Base-by-base conservation (phyloP, 2,797 vertebrate species). In the Triplophysa yarkandensis region DNA sequence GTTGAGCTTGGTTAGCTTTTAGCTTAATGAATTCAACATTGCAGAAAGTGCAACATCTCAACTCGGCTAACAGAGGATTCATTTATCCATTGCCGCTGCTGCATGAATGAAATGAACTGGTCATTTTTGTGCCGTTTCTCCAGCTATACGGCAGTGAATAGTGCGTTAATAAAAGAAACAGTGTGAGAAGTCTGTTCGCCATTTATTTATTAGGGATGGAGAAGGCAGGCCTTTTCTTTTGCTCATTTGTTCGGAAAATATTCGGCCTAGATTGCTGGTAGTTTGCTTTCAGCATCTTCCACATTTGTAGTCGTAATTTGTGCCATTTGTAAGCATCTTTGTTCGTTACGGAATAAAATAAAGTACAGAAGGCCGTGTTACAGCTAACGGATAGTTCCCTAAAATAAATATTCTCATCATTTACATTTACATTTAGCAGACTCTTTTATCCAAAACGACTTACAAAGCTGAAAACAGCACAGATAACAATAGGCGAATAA, bases 101-200 rank as follows among this genome's bases (percentile, higher is more conserved):
- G 80, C 88, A 90, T 90, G 90, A 89, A 88, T 89, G 75, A 89
- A 91, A 89, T 90, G 81, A 91, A 90, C 87, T 83, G 68, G 32
- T 67, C 17, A 28, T 60, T 77, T 54, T 43, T 7, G 34, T 55
- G 48, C 8, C 8, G 0, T 55, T 64, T 55, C 25, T 65, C 13
- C n/a, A 73, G 27, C 25, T 64, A 19, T 63, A 30, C 1, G 8
- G 34, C 25, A 10, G 25, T 19, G 34, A 70, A 14, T 14, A 17
- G 19, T 4, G 46, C 19, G 28, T 71, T 54, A 25, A 13, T 14
- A 54, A 54, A 43, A 50, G 44, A 63, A 28, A 19, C 11, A 52
- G 28, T 50, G 43, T 62, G 43, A 62, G 62, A 62, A 50, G 21
- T 6, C 32, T 41, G 21, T 63, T 23, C 4, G 19, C 63, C 58